Percentiles rank a stretch among this genome's conserved stretches.
Conservation (phyloP, 2,888 invertebrate genomes). For the Drosophila histrio region DNA sequence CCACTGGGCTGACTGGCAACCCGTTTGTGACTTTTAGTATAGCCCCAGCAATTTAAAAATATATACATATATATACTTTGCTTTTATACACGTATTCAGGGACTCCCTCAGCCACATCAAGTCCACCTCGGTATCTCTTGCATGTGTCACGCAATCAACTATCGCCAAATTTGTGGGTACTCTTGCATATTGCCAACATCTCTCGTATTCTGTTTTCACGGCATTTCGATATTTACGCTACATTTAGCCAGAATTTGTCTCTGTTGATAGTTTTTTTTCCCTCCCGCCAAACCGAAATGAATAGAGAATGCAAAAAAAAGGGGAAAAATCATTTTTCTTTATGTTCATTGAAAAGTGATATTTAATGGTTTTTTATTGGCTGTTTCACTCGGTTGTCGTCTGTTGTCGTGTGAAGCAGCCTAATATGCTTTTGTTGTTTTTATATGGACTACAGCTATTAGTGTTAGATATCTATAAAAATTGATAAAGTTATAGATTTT, state of each 20-base stretch:
- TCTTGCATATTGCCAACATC: constrained; percentile 32
- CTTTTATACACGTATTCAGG: constrained; percentile 20
- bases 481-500: constrained; percentile 23
- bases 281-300: neutral
- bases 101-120: neutral
- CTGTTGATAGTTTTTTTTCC: constrained; percentile 23
- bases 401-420: constrained; percentile 37
- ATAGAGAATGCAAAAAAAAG: constrained; percentile 21
- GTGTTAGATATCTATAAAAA: constrained; percentile 48
- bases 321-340: constrained; percentile 33
- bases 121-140: constrained; percentile 17
- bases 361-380: constrained; percentile 66
- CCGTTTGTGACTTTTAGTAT: constrained; percentile 29
- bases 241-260: constrained; percentile 50
- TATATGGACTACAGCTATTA: constrained; percentile 47
- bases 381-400: constrained; percentile 9
- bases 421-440: constrained; percentile 23
- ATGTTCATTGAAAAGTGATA: constrained; percentile 50
- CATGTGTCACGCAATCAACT: constrained; percentile 71
- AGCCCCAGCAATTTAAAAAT: constrained; percentile 52
- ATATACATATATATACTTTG: constrained; percentile 30
- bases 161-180: constrained; percentile 53
- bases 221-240: constrained; percentile 59
- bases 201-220: constrained; percentile 12
- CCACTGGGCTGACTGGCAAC: constrained; percentile 14